Conservation (phyloP, 2,113 vertebrate genomes). For the Ctenomys sociabilis region DNA sequence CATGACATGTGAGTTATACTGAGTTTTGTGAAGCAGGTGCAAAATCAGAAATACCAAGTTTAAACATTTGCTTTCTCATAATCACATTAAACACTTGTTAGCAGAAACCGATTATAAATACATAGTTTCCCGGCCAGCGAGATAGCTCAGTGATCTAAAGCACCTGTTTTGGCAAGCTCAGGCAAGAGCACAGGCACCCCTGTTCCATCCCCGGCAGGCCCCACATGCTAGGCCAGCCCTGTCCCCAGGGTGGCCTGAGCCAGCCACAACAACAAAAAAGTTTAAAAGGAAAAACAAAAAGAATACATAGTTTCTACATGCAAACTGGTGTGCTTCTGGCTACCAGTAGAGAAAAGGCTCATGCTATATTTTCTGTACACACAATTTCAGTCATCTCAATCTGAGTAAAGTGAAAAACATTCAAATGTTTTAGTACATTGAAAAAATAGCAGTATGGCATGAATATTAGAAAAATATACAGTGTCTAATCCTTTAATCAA, state of each 20-base stretch:
- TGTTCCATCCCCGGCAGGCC: too few relatives aligned
- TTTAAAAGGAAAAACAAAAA: too few relatives aligned
- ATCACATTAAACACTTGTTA: neutral
- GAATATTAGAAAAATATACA: slow-evolving; percentile 6
- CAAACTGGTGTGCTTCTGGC: neutral
- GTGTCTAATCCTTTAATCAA: neutral
- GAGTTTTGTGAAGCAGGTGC: neutral
- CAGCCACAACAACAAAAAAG: too few relatives aligned
- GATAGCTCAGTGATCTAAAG: too few relatives aligned
- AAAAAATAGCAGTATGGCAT: neutral
- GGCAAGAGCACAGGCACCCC: too few relatives aligned
- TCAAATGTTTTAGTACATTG: slow-evolving; percentile 5
- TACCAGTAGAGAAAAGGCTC: neutral
- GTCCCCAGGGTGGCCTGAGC: too few relatives aligned
- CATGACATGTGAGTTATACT: neutral
- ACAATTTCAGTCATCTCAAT: neutral
- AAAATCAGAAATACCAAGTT: slow-evolving; percentile 23
- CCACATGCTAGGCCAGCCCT: too few relatives aligned
- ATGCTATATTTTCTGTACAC: slow-evolving; percentile 1
- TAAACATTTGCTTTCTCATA: neutral
- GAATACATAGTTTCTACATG: neutral
- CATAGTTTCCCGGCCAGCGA: neutral
- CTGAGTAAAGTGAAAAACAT: slow-evolving; percentile 33
- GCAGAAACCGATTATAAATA: slow-evolving; percentile 29
- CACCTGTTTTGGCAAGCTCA: too few relatives aligned